Evolutionary conservation across 2,797 vertebrate genomes (phyloP).

Genomic region (Vultur gryphus): DNA sequence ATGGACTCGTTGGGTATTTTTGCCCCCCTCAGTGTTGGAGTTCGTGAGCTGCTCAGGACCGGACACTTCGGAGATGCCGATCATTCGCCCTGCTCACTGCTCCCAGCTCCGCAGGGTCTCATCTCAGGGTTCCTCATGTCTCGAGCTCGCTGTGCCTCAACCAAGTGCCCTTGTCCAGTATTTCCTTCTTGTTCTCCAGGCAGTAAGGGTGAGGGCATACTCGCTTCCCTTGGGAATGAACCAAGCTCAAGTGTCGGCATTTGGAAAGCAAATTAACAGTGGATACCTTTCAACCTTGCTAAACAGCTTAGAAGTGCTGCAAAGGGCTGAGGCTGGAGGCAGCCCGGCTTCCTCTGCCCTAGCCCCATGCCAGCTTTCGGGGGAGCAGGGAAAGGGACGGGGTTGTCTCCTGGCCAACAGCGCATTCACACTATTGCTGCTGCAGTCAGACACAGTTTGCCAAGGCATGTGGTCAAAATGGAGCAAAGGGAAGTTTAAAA

Average conservation of each 20-base stretch:
- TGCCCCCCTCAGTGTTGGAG: background rate
- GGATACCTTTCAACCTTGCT: background rate
- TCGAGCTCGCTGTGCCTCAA: background rate
- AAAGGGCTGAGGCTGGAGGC: background rate
- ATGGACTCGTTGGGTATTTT: background rate
- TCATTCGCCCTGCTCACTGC: background rate
- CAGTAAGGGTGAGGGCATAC: background rate
- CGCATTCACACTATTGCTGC: background rate
- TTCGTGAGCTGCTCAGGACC: background rate
- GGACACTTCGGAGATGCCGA: rapidly evolving
- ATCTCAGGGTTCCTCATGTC: constrained; percentile 43
- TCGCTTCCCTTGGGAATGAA: background rate
- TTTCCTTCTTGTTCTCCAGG: background rate
- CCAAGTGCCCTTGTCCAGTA: background rate
- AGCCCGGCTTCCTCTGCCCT: background rate
- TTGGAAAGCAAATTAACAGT: background rate
- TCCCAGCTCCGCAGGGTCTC: background rate
- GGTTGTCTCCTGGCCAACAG: background rate
- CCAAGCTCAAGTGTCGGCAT: background rate
- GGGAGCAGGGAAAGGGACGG: background rate
- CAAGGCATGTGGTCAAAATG: background rate
- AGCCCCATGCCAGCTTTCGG: background rate
- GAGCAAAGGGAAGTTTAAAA: background rate
- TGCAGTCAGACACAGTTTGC: background rate
- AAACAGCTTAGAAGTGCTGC: background rate